phyloP scores from a whole-genome alignment of 2,797 vertebrate genomes.

The Gallinago nigripennis region DNA sequence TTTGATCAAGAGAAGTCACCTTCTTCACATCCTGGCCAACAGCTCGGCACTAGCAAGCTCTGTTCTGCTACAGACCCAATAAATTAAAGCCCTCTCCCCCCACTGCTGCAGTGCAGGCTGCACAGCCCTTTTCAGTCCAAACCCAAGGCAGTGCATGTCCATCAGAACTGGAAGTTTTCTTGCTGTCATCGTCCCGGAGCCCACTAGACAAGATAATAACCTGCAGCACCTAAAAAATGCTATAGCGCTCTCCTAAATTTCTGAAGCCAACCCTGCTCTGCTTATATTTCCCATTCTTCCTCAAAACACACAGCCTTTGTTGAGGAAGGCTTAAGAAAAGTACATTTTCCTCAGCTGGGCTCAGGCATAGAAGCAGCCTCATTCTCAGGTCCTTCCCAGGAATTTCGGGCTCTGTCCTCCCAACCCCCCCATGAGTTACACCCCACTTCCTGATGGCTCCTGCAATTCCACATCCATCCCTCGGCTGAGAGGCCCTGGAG shows the following conservation, averaged over 20 bases:
- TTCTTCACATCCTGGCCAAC: background rate
- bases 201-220: accelerated
- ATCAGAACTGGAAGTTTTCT: background rate
- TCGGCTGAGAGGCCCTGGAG: accelerated
- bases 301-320: background rate
- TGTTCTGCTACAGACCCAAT: background rate
- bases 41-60: background rate
- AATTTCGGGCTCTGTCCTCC: background rate
- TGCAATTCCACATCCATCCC: accelerated
- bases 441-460: background rate
- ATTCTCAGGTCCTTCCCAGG: background rate
- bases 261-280: background rate
- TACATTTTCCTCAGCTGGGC: background rate
- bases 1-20: background rate
- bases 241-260: background rate
- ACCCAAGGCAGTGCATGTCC: background rate
- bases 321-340: background rate
- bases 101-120: background rate
- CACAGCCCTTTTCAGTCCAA: background rate
- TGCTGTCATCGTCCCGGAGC: background rate
- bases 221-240: background rate
- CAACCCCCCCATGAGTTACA: background rate
- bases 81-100: background rate
- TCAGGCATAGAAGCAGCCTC: accelerated
- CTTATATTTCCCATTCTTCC: background rate